These are phyloP conservation scores for Callospermophilus lateralis DNA, from an alignment of 2,113 vertebrate genomes.

Conservation along the genomic window DNA sequence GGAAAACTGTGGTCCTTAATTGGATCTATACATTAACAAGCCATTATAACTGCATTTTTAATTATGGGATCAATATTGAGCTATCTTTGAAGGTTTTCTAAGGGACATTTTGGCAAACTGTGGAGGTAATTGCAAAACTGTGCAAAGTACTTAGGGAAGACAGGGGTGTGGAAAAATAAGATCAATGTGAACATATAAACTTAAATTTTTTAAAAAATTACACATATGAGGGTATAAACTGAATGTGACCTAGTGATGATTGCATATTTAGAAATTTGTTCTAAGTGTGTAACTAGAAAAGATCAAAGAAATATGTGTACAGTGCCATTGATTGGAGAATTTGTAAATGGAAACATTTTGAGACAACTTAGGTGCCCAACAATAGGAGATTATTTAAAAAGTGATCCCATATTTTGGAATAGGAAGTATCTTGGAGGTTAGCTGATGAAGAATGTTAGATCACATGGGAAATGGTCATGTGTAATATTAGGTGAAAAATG, in stretches of 20 bases:
- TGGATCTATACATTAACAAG: neutral
- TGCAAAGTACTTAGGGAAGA: neutral
- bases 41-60: neutral
- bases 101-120: neutral
- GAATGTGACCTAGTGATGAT: neutral
- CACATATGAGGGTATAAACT: neutral
- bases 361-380: neutral
- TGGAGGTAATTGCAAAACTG: neutral
- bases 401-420: neutral
- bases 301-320: neutral
- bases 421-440: neutral
- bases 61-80: fast-evolving
- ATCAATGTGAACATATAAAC: neutral
- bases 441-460: neutral
- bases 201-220: neutral
- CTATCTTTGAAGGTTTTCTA: neutral
- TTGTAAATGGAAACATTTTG: neutral
- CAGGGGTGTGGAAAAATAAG: neutral
- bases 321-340: neutral
- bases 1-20: neutral
- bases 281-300: neutral
- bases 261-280: neutral
- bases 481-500: neutral
- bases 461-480: neutral
- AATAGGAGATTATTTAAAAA: neutral